A percentile compares a stretch with the other conserved stretches of the same genome.
These are phyloP conservation scores for Australoheros scitulus DNA, from an alignment of 2,113 vertebrate genomes.

Conservation along the genomic window DNA sequence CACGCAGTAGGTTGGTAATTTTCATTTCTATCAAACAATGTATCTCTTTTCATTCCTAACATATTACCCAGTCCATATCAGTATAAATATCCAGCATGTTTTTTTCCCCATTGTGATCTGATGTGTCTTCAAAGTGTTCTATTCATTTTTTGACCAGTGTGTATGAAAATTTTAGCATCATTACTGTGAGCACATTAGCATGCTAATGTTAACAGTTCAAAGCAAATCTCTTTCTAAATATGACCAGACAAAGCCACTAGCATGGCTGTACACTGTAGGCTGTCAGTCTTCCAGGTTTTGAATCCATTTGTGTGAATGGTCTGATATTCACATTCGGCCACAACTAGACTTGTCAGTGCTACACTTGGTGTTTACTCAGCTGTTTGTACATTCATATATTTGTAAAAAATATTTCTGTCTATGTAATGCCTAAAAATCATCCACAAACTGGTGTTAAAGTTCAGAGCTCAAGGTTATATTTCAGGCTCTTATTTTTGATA, in stretches of 20 bases:
- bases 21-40: no score
- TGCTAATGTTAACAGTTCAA: background rate
- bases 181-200: background rate
- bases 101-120: no score
- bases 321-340: background rate
- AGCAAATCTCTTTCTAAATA: background rate
- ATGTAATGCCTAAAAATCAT: background rate
- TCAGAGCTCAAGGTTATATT: background rate
- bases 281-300: background rate
- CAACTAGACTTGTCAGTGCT: background rate
- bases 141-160: no score
- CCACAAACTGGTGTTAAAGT: background rate
- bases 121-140: no score
- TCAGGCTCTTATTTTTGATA: background rate
- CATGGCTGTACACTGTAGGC: background rate
- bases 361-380: background rate
- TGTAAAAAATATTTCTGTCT: background rate
- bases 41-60: no score
- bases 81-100: no score
- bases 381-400: no score
- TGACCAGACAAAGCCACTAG: background rate
- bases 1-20: no score
- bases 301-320: background rate
- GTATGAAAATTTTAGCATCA: no score
- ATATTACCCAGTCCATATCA: no score